Conservation (phyloP, 2,797 vertebrate genomes). For the Darevskia nairensis region DNA sequence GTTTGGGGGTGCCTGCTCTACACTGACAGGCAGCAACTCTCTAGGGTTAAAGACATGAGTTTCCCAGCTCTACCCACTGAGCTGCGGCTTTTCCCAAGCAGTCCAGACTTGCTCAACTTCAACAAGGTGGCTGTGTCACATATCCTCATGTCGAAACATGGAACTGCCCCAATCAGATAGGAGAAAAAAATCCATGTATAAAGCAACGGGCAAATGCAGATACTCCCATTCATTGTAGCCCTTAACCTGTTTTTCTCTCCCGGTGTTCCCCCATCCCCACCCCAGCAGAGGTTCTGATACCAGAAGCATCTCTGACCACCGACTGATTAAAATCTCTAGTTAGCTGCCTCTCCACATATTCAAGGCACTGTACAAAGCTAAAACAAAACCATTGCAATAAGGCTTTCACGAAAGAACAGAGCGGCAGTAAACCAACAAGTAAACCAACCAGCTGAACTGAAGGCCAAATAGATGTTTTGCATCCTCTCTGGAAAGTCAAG, state of each 20-base stretch:
- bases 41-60: no score
- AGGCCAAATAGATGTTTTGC: background rate
- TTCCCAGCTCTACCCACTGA: background rate
- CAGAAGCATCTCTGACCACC: no score
- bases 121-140: no score
- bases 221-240: no score
- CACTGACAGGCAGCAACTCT: no score
- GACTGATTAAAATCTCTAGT: background rate
- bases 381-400: background rate
- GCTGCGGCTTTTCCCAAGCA: no score
- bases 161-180: background rate
- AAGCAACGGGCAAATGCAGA: background rate
- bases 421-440: background rate
- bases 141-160: background rate
- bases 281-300: background rate
- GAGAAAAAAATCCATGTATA: background rate
- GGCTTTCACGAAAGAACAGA: background rate
- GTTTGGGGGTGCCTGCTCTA: no score
- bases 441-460: background rate
- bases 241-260: background rate
- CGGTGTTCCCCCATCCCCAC: background rate
- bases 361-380: background rate
- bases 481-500: background rate
- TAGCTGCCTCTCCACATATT: background rate
- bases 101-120: no score